Percentiles rank a stretch among this genome's conserved stretches.
Conservation (phyloP, 1,140 invertebrate species). For the Drosophila seguyi region DNA sequence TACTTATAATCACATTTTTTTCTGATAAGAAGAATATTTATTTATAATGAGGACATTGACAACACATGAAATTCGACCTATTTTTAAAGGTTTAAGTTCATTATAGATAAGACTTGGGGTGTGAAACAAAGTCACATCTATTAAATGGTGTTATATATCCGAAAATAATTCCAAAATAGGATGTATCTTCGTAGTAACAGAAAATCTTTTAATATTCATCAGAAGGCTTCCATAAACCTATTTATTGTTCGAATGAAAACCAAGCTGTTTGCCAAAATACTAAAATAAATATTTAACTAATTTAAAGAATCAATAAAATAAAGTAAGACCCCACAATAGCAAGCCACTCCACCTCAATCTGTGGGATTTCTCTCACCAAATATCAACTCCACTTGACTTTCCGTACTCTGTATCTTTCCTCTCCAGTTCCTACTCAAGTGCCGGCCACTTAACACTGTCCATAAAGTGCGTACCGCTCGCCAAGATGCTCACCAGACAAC, state of each 20-base stretch:
- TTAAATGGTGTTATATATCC: not conserved
- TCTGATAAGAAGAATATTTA: constrained; percentile 11
- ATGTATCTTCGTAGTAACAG: not conserved
- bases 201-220: not conserved
- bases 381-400: constrained; percentile 28
- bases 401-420: constrained; percentile 14
- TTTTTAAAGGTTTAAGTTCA: not conserved
- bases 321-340: not conserved
- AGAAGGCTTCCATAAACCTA: not conserved
- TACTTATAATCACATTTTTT: not conserved
- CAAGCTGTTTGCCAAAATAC: not conserved
- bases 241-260: not conserved
- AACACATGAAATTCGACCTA: not conserved
- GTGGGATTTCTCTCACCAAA: constrained; percentile 14
- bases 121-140: no score
- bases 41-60: not conserved
- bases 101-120: not conserved
- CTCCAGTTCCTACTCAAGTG: constrained; percentile 65
- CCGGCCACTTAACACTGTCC: constrained; percentile 49
- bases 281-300: not conserved
- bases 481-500: constrained; percentile 65
- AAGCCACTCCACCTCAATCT: not conserved
- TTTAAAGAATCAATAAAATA: not conserved
- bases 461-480: constrained; percentile 3
- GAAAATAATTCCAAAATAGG: no score